A percentile compares a stretch with the other conserved stretches of the same genome.
Evolutionary conservation across 2,888 invertebrate genomes (phyloP).

Genomic region (Watsonalla cultraria): DNA sequence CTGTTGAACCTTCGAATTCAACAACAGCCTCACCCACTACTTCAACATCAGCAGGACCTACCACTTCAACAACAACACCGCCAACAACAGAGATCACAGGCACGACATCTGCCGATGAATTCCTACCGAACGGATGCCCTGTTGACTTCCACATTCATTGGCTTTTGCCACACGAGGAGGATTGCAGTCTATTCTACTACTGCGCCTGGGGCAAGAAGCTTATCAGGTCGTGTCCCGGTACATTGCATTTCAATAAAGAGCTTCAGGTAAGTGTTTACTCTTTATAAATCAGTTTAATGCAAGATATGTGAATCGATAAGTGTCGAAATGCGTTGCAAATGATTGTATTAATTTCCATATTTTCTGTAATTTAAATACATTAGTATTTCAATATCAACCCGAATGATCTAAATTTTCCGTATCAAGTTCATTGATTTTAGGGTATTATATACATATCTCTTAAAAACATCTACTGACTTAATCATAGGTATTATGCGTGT

Average conservation of each 20-base stretch:
- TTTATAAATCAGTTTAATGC: too few species aligned
- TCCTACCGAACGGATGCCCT: constrained; percentile 57
- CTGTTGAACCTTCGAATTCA: not conserved
- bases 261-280: constrained; percentile 37
- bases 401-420: too few species aligned
- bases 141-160: constrained; percentile 47
- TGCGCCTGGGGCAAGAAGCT: constrained; percentile 55
- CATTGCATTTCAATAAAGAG: constrained; percentile 46
- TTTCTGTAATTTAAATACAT: too few species aligned
- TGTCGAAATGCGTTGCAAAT: too few species aligned
- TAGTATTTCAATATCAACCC: not conserved
- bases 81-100: constrained; percentile 3
- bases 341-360: too few species aligned
- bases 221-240: constrained; percentile 30
- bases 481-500: not conserved
- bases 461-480: not conserved
- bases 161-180: constrained; percentile 47
- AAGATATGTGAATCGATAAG: too few species aligned
- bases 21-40: constrained; percentile 5
- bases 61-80: constrained; percentile 10
- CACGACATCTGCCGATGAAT: constrained; percentile 14
- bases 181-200: constrained; percentile 56
- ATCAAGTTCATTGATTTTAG: not conserved
- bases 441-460: not conserved
- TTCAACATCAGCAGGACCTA: constrained; percentile 7